Conservation (phyloP, 2,113 vertebrate species). For the Tachysurus fulvidraco region DNA sequence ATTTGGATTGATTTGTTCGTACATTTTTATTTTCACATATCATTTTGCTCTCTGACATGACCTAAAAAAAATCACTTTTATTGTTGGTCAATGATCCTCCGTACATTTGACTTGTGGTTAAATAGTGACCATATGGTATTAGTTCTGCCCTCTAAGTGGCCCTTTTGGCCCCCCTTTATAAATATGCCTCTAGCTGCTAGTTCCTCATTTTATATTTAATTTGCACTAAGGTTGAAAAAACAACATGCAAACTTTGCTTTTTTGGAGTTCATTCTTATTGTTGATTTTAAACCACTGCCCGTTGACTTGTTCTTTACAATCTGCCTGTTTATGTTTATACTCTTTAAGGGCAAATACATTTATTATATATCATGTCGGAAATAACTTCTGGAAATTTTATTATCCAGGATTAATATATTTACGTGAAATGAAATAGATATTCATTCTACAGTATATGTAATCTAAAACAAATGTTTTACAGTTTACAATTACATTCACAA, state of each 20-base stretch:
- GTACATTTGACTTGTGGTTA: constrained; percentile 66
- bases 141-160: not conserved
- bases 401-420: not conserved
- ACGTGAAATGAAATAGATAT: not conserved
- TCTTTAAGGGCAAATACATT: not conserved
- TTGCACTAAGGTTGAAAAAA: not conserved
- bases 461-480: too few species aligned
- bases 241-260: constrained; percentile 28
- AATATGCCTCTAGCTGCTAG: not conserved
- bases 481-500: too few species aligned
- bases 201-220: not conserved
- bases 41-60: not conserved
- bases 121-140: constrained; percentile 61
- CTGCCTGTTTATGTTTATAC: not conserved
- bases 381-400: not conserved
- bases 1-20: not conserved
- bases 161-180: constrained; percentile 16
- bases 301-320: not conserved
- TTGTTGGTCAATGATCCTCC: constrained; percentile 9
- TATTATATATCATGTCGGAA: not conserved
- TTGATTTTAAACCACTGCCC: not conserved
- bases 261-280: constrained; percentile 16
- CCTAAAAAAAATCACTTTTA: not conserved
- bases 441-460: too few species aligned
- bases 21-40: not conserved